These are phyloP conservation scores for Dascyllus trimaculatus DNA, from an alignment of 2,113 vertebrate species.

Conservation along the genomic window DNA sequence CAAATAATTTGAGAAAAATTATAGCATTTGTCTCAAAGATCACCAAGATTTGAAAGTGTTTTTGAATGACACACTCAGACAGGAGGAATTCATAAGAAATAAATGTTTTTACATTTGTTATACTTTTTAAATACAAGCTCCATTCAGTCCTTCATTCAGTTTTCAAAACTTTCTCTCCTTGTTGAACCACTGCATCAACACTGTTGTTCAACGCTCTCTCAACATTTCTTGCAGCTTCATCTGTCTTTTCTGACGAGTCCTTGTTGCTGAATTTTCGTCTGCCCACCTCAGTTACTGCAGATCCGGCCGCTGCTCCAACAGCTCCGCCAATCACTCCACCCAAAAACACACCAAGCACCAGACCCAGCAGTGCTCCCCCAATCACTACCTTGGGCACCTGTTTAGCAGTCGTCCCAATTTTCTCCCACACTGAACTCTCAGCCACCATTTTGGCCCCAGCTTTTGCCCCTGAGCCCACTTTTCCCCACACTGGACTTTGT, in stretches of 20 bases:
- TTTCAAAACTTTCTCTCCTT: constrained; percentile 68
- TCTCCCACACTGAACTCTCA: constrained; percentile 76
- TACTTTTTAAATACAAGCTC: neutral
- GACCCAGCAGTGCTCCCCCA: constrained; percentile 78
- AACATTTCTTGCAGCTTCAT: constrained; percentile 11
- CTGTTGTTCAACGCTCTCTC: constrained; percentile 16
- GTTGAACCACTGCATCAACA: constrained; percentile 22
- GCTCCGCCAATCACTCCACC: constrained; percentile 80
- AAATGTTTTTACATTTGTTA: constrained; percentile 14
- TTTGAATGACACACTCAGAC: neutral
- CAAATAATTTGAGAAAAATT: neutral
- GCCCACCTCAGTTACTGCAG: constrained; percentile 73
- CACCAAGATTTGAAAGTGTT: neutral
- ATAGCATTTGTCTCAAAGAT: neutral
- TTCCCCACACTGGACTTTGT: constrained; percentile 73
- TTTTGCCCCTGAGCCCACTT: constrained; percentile 70
- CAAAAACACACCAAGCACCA: constrained; percentile 78
- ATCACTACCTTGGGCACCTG: constrained; percentile 71
- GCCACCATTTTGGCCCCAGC: constrained; percentile 69
- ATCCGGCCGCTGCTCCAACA: constrained; percentile 77
- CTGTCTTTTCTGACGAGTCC: constrained; percentile 15
- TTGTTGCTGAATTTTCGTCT: constrained; percentile 72
- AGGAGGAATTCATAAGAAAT: constrained; percentile 9
- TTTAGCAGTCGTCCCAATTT: constrained; percentile 50
- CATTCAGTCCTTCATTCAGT: constrained; percentile 53